phyloP scores from a whole-genome alignment of 2,888 invertebrate genomes.

The Hydrotaea diabolus region DNA sequence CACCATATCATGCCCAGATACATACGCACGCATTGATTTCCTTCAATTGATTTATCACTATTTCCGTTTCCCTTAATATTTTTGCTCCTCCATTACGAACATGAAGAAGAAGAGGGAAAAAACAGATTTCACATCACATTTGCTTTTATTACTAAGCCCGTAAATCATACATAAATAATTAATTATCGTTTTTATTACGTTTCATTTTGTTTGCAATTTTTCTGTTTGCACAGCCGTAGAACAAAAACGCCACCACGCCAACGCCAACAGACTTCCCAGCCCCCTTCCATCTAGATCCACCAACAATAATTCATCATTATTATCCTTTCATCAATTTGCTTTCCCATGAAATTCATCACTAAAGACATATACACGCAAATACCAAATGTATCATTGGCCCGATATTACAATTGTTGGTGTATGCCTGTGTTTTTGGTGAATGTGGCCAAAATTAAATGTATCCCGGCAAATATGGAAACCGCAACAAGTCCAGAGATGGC shows the following conservation, averaged over 20 bases:
- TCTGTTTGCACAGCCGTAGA: neutral
- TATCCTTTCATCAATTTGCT: conserved; percentile 23
- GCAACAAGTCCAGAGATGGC: neutral
- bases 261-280: neutral
- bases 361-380: neutral
- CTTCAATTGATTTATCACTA: neutral
- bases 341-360: conserved; percentile 14
- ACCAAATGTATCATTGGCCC: neutral
- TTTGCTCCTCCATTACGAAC: neutral
- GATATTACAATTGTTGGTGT: neutral
- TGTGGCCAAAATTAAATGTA: too few relatives aligned
- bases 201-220: neutral
- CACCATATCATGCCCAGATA: neutral
- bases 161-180: conserved; percentile 25
- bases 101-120: neutral
- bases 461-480: neutral
- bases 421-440: neutral
- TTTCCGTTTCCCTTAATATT: neutral
- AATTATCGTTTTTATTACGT: conserved; percentile 11
- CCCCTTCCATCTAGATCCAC: neutral
- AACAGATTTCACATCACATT: neutral
- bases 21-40: neutral
- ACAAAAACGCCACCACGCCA: neutral
- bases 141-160: neutral
- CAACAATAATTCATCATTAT: conserved; percentile 7